phyloP scores from a whole-genome alignment of 2,797 vertebrate genomes.

The Graptemys geographica region DNA sequence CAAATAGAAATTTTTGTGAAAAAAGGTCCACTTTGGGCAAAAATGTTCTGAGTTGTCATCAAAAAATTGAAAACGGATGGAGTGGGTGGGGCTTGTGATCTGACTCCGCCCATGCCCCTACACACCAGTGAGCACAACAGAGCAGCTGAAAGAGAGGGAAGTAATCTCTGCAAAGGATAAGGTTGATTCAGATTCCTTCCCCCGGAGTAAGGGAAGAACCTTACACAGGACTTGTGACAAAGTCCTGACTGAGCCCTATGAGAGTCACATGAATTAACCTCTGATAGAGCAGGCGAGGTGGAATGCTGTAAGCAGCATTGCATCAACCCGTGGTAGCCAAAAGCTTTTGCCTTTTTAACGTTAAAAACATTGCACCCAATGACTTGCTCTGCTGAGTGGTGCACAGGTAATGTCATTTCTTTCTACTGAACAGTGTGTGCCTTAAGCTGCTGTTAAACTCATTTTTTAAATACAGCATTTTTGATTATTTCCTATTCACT shows the following conservation, averaged over 20 bases:
- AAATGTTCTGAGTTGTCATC: conserved; percentile 7
- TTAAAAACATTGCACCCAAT: not conserved
- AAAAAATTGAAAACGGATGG: not conserved
- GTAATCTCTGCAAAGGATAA: not conserved
- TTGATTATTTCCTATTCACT: conserved; percentile 55
- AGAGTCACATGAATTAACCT: not conserved
- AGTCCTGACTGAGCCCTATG: not conserved
- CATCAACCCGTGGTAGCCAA: not conserved
- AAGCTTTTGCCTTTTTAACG: accelerated
- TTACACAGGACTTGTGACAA: not conserved
- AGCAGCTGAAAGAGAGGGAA: not conserved
- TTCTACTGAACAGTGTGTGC: not conserved
- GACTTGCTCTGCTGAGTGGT: accelerated
- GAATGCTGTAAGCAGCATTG: not conserved
- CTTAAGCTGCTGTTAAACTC: conserved; percentile 44
- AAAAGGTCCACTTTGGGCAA: conserved; percentile 29
- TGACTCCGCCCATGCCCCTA: not conserved
- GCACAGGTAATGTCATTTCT: conserved; percentile 24
- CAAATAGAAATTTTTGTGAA: conserved; percentile 6
- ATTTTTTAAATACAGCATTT: conserved; percentile 35
- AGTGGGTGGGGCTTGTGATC: not conserved
- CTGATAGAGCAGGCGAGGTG: accelerated
- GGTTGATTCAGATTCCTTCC: not conserved
- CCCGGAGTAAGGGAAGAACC: not conserved
- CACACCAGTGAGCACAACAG: not conserved